A percentile compares a stretch with the other conserved stretches of the same genome.
Conservation (phyloP, 2,888 invertebrate species). For the Rotaria macrura region DNA sequence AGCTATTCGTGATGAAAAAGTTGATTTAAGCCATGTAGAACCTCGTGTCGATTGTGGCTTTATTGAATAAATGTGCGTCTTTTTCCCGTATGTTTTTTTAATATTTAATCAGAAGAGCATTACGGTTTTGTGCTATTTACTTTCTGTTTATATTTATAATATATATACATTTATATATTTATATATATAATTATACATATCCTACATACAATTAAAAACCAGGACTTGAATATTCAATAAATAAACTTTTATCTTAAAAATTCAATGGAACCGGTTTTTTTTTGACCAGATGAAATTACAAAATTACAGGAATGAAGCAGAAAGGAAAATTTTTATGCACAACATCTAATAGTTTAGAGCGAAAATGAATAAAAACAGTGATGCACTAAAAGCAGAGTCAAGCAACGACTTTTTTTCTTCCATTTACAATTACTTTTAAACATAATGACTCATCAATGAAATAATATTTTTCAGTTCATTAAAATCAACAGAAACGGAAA, state of each 20-base stretch:
- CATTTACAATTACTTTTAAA: neutral
- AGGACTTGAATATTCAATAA: too few species aligned
- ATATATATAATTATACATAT: too few species aligned
- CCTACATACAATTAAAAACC: too few species aligned
- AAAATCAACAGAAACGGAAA: neutral
- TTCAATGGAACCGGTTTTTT: too few species aligned
- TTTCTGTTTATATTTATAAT: neutral
- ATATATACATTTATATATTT: too few species aligned
- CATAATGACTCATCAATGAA: too few species aligned
- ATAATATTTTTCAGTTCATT: neutral
- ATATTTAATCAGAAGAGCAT: neutral
- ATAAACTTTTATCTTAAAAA: too few species aligned
- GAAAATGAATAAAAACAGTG: too few species aligned
- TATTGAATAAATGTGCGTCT: neutral
- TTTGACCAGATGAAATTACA: too few species aligned
- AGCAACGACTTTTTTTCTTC: neutral
- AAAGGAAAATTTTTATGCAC: too few species aligned
- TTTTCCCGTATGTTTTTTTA: neutral
- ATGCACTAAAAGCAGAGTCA: neutral
- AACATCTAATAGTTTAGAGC: too few species aligned
- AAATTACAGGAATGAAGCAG: too few species aligned
- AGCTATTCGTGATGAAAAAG: neutral
- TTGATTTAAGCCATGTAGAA: neutral
- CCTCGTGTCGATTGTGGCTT: slow-evolving; percentile 14
- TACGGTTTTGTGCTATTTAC: neutral